Evolutionary conservation across 2,113 vertebrate species (phyloP), one percentile per base, ranked within the genome.

Genomic region (Apteryx mantelli): DNA sequence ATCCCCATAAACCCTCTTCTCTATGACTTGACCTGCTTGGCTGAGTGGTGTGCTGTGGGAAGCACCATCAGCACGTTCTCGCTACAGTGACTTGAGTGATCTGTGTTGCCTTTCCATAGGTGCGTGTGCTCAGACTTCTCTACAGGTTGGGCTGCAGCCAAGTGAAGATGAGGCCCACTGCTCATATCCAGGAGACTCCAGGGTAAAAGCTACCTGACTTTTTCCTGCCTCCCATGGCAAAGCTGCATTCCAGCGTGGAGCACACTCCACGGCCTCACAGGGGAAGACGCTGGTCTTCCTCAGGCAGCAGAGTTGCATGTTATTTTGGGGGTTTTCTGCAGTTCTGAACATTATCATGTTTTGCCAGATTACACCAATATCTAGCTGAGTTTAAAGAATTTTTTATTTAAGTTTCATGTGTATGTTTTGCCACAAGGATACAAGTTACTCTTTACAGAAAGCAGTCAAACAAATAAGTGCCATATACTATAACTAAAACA

Each of bases 401-500:
- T 75, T 97, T 96, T 96, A 88, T 96, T 94, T 79, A 68, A 68
- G 58, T 84, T 82, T 82, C 61, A 34, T 34, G 5, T 48, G 44
- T 78, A 11, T 36, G 12, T 82, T 88, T 86, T 92, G n/a, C 38
- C n/a, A 38, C 8, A 26, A 70, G 32, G 6, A 77, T 93, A 81
- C 60, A 83, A 75, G 75, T 90, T 61, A 50, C 9, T 70, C 3
- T 13, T 55, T 68, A 52, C 77, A 38, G 40, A 91, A 60, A 91
- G 38, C 38, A 86, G 64, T 68, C 38, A 77, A 42, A 79, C 40
- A 82, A 77, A 4, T 13, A 87, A 65, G 40, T 55, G 12, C 34
- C 71, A 79, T 44, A 91, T 17, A 30, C 34, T 64, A 22, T 10
- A 63, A 24, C 30, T 75, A 56, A 81, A 64, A 42, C 9, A 64